Conservation (phyloP, 1,140 invertebrate genomes). For the Phortica variegata region DNA sequence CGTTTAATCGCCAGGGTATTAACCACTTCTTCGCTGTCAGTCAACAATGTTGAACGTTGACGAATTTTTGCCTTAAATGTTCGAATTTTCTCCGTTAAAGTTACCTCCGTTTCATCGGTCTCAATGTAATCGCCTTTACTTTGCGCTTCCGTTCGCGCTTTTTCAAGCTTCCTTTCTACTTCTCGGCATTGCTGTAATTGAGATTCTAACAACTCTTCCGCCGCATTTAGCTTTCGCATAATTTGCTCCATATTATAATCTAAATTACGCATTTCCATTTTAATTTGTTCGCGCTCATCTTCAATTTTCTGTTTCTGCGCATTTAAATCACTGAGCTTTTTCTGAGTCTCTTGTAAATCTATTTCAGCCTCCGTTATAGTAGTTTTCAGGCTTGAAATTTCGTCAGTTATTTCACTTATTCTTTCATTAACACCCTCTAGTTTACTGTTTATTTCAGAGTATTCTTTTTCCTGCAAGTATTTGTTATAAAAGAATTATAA, state of each 20-base stretch:
- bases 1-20: conserved; percentile 8
- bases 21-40: conserved; percentile 23
- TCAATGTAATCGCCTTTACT: conserved; percentile 31
- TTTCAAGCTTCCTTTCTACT: not conserved
- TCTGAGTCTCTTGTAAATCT: conserved; percentile 3
- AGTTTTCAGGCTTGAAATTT: too few species aligned
- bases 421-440: too few species aligned
- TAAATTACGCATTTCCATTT: conserved; percentile 21
- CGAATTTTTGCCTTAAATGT: conserved; percentile 33
- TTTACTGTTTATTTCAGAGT: too few species aligned
- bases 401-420: too few species aligned
- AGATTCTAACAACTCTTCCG: conserved; percentile 4
- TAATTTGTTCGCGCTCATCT: conserved; percentile 11
- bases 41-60: conserved; percentile 26
- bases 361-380: conserved; percentile 3
- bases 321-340: conserved; percentile 17
- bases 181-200: not conserved
- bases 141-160: conserved; percentile 15
- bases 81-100: conserved; percentile 19
- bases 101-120: conserved; percentile 23
- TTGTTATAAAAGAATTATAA: too few species aligned
- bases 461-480: too few species aligned
- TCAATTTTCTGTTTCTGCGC: conserved; percentile 16
- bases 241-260: conserved; percentile 32
- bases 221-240: conserved; percentile 15